phyloP scores from a whole-genome alignment of 2,888 invertebrate species.

The Encarsia formosa region DNA sequence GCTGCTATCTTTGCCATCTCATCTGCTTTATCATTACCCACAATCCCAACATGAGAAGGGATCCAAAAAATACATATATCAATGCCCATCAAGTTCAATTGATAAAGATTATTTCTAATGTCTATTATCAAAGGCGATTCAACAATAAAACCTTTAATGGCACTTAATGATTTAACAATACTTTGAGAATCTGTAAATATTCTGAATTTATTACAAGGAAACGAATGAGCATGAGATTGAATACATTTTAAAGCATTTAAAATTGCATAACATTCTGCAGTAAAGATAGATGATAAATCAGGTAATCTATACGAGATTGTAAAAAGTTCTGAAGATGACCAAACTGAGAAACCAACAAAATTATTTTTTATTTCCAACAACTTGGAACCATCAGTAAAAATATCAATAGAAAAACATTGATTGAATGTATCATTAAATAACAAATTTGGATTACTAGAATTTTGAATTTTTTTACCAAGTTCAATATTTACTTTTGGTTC shows the following conservation, averaged over 20 bases:
- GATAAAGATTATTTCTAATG: too few relatives aligned
- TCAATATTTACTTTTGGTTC: neutral
- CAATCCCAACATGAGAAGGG: too few relatives aligned
- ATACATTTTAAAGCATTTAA: too few relatives aligned
- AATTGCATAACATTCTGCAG: neutral
- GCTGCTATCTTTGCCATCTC: too few relatives aligned
- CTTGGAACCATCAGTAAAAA: neutral
- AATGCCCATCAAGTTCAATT: too few relatives aligned
- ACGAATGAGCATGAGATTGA: neutral
- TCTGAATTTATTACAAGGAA: neutral
- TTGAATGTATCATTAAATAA: neutral
- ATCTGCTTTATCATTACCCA: too few relatives aligned
- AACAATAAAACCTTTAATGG: too few relatives aligned
- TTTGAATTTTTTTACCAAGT: neutral
- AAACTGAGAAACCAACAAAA: neutral
- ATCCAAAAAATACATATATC: too few relatives aligned
- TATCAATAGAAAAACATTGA: neutral
- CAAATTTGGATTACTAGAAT: neutral
- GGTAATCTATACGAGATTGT: neutral
- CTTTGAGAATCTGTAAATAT: conserved; percentile 1
- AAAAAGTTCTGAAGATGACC: neutral
- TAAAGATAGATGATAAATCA: neutral
- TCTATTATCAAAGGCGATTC: too few relatives aligned
- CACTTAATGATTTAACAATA: too few relatives aligned
- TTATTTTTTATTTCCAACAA: neutral